Percentiles rank a stretch among this genome's conserved stretches.
phyloP scores from a whole-genome alignment of 1,140 invertebrate species.

The Papilio polytes region DNA sequence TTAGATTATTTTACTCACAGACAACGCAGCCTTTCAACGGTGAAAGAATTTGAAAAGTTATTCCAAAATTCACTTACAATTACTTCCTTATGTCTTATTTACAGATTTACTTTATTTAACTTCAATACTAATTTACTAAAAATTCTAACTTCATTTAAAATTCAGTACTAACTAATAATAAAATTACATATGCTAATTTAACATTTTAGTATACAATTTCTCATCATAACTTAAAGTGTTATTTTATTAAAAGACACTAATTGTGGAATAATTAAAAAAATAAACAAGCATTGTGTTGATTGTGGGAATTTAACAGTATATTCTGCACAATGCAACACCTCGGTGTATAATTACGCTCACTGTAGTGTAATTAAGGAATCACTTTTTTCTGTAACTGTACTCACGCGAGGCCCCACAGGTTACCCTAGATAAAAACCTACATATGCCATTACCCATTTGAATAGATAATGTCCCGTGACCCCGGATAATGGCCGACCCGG shows the following conservation, averaged over 20 bases:
- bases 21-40: too few species aligned
- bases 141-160: too few species aligned
- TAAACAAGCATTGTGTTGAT: background rate
- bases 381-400: constrained; percentile 44
- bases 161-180: too few species aligned
- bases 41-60: too few species aligned
- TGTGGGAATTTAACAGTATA: background rate
- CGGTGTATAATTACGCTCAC: constrained; percentile 10
- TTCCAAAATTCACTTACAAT: too few species aligned
- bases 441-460: constrained; percentile 52
- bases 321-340: constrained; percentile 15
- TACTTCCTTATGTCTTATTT: too few species aligned
- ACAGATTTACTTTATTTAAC: too few species aligned
- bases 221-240: background rate
- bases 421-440: constrained; percentile 56
- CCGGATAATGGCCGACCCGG: constrained; percentile 53
- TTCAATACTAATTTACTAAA: too few species aligned
- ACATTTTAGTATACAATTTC: too few species aligned
- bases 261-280: background rate
- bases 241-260: constrained; percentile 15
- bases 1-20: too few species aligned
- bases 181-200: too few species aligned
- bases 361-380: constrained; percentile 9
- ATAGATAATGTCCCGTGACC: constrained; percentile 59
- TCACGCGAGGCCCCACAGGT: constrained; percentile 43